A percentile compares a stretch with the other conserved stretches of the same genome.
Conservation (phyloP, 1,140 invertebrate genomes). For the Halesus radiatus region DNA sequence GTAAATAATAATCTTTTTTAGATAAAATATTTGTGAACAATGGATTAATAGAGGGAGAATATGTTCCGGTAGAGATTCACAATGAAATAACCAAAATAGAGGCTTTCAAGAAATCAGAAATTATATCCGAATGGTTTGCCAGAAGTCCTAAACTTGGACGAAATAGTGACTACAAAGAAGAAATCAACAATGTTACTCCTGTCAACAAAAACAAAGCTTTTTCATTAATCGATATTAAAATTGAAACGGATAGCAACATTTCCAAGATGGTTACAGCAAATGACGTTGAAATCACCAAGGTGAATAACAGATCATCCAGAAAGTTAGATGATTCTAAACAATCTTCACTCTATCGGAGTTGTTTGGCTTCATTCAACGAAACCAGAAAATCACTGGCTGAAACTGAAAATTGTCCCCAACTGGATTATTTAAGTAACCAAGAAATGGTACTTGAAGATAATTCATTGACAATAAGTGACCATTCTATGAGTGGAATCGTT, state of each 20-base stretch:
- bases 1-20: constrained; percentile 61
- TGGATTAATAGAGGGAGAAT: constrained; percentile 73
- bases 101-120: constrained; percentile 62
- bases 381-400: constrained; percentile 4
- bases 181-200: constrained; percentile 9
- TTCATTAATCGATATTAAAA: not conserved
- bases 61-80: constrained; percentile 59
- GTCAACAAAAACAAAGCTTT: constrained; percentile 2
- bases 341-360: constrained; percentile 43
- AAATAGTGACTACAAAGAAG: constrained; percentile 1
- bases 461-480: constrained; percentile 50
- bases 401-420: not conserved
- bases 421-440: not conserved
- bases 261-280: constrained; percentile 10
- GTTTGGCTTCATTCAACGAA: constrained; percentile 28
- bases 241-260: too few relatives aligned
- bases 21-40: constrained; percentile 75
- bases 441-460: constrained; percentile 6
- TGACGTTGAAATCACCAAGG: constrained; percentile 3
- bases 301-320: constrained; percentile 37
- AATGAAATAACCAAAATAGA: constrained; percentile 23
- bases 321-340: constrained; percentile 15
- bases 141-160: constrained; percentile 53
- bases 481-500: constrained; percentile 64
- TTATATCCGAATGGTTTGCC: constrained; percentile 66